Evolutionary conservation across 1,140 invertebrate genomes (phyloP), one percentile per base, ranked within the genome.

Genomic region (Zaprionus davidi): DNA sequence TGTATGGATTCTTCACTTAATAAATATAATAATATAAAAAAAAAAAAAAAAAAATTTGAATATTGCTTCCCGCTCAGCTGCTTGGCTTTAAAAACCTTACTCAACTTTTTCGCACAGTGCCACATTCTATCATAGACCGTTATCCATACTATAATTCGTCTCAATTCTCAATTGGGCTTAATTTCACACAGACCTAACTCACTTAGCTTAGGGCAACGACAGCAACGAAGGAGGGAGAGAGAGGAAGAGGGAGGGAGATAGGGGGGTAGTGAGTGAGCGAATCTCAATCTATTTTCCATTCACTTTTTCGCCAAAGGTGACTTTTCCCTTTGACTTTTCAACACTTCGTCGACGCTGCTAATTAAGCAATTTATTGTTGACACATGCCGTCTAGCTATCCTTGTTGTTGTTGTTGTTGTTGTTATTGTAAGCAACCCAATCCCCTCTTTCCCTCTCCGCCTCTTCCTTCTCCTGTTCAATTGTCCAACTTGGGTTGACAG

Each of bases 351-450:
- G 41, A 7, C 13, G 38, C 41, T 67, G 46, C 70, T 73, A 73
- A 72, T 76, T 76, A 72, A 72, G 57, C 70, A 60, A 72, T 76
- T 76, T 72, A 66, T 57, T 76, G 70, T 72, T 67, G 74, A 76
- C 74, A 72, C 74, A 63, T 73, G 70, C 58, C 70, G 28, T 57
- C 20, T 44, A 15, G 51, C 36, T 64, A 26, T 13, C 24, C n/a
- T 9, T 63, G 36, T 57, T 59, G 41, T 36, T 58, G 28, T 28
- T 28, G 7, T 28, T 28, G 28, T 28, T 28, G 64, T 73, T 26
- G 24, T 5, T 26, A 70, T 70, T 75, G 64, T 73, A 15, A 13
- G 58, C 2, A 34, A 34, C 0, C 2, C 41, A 15, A 11, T 15
- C 2, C 17, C 53, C 1, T 1, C 55, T 13, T 6, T 7, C 11